Evolutionary conservation across 2,797 vertebrate genomes (phyloP).

Genomic region (Semaprochilodus insignis): DNA sequence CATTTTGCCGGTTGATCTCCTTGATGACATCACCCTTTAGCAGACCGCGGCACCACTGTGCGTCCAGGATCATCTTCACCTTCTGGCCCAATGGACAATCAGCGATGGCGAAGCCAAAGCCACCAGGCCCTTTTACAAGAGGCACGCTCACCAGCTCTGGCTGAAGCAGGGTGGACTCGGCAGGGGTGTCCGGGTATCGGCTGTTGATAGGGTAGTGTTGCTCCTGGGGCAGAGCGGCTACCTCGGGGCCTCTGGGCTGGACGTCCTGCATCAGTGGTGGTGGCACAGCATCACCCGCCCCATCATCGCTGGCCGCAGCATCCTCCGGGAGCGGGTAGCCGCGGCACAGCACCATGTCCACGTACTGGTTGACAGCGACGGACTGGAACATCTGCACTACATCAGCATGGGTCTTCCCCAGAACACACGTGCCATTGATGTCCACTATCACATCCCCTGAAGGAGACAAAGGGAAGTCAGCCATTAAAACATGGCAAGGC

Average conservation of each 20-base stretch:
- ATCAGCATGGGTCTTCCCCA: conserved; percentile 97
- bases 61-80: conserved; percentile 98
- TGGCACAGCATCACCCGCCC: conserved; percentile 79
- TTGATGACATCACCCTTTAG: conserved; percentile 96
- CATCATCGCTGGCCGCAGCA: conserved; percentile 69
- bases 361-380: conserved; percentile 92
- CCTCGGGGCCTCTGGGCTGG: conserved; percentile 76
- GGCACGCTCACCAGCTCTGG: conserved; percentile 90
- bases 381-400: conserved; percentile 99
- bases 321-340: conserved; percentile 96
- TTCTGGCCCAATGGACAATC: conserved; percentile 95
- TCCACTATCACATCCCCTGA: conserved; percentile 97
- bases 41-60: conserved; percentile 95
- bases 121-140: conserved; percentile 91
- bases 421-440: conserved; percentile 92
- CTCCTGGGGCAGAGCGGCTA: conserved; percentile 76
- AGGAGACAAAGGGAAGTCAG: not conserved
- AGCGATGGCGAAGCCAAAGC: conserved; percentile 97
- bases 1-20: conserved; percentile 94
- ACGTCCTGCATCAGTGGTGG: conserved; percentile 61
- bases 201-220: conserved; percentile 80
- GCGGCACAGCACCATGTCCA: conserved; percentile 93
- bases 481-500: not conserved
- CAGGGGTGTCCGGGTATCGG: conserved; percentile 79
- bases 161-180: conserved; percentile 86